These are phyloP conservation scores for Molothrus ater DNA, from an alignment of 2,797 vertebrate species.

Conservation along the genomic window DNA sequence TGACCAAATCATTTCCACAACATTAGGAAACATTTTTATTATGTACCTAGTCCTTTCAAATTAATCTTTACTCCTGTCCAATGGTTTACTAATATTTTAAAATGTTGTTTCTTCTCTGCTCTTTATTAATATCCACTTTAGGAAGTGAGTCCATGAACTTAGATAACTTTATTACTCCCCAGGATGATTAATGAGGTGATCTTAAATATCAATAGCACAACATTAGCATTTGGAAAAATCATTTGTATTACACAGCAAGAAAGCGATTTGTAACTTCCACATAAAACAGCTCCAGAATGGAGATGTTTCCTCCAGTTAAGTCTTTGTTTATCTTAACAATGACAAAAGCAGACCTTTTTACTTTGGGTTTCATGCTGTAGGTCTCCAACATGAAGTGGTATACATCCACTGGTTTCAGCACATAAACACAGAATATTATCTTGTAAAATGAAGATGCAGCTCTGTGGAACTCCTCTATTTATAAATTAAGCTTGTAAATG, in stretches of 20 bases:
- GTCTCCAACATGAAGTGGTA: slow-evolving; percentile 46
- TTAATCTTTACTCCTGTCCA: neutral
- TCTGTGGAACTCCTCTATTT: slow-evolving; percentile 61
- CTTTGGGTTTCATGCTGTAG: neutral
- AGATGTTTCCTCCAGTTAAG: slow-evolving; percentile 61
- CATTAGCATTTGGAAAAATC: slow-evolving; percentile 63
- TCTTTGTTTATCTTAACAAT: slow-evolving; percentile 69
- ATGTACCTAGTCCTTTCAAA: neutral
- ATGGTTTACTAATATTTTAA: neutral
- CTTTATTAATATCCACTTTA: slow-evolving; percentile 57
- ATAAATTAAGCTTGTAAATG: neutral
- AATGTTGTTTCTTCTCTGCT: neutral
- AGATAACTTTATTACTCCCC: slow-evolving; percentile 66
- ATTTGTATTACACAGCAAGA: slow-evolving; percentile 58
- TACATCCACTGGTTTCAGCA: slow-evolving; percentile 47
- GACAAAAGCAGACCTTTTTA: slow-evolving; percentile 50
- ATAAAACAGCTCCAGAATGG: slow-evolving; percentile 15
- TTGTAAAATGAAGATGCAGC: slow-evolving; percentile 44
- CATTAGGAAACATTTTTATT: neutral
- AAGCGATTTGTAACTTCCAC: slow-evolving; percentile 62
- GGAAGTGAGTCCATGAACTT: slow-evolving; percentile 49
- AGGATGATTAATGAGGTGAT: slow-evolving; percentile 74
- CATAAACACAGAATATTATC: slow-evolving; percentile 64
- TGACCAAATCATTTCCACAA: neutral
- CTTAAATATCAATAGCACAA: slow-evolving; percentile 69